Percentiles rank a stretch among this genome's conserved stretches.
Conservation (phyloP, 2,797 vertebrate genomes). For the Xenopus petersii region DNA sequence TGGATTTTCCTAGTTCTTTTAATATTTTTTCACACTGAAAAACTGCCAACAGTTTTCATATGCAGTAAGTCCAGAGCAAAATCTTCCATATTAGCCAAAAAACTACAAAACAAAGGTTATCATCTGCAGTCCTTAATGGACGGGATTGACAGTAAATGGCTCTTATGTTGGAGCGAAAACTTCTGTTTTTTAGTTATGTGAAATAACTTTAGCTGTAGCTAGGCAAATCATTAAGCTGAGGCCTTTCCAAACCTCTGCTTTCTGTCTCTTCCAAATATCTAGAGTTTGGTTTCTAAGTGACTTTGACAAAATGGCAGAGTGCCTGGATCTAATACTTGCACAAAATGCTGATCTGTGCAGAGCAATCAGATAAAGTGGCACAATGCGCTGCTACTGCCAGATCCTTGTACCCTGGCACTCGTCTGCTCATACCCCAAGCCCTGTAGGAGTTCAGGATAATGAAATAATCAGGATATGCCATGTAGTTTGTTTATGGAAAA, state of each 20-base stretch:
- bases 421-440: constrained; percentile 30
- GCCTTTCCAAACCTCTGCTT: constrained; percentile 31
- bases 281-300: constrained; percentile 32
- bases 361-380: neutral
- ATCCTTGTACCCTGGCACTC: constrained; percentile 36
- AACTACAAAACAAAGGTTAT: no score
- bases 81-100: no score
- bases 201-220: constrained; percentile 33
- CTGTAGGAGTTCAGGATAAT: constrained; percentile 43
- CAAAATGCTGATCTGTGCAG: constrained; percentile 32
- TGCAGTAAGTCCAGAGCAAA: no score
- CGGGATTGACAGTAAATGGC: no score
- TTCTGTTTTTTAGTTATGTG: constrained; percentile 33
- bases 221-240: constrained; percentile 41
- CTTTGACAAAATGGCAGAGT: constrained; percentile 39
- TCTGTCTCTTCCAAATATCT: constrained; percentile 31
- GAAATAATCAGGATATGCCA: constrained; percentile 36
- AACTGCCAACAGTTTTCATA: no score
- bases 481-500: constrained; percentile 52
- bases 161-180: neutral
- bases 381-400: constrained; percentile 15
- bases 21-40: no score
- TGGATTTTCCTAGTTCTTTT: no score
- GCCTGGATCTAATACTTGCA: constrained; percentile 13
- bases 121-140: no score